Percentiles rank a stretch among this genome's conserved stretches.
These are phyloP conservation scores for Nebria brevicollis DNA, from an alignment of 2,888 invertebrate genomes.

Conservation along the genomic window DNA sequence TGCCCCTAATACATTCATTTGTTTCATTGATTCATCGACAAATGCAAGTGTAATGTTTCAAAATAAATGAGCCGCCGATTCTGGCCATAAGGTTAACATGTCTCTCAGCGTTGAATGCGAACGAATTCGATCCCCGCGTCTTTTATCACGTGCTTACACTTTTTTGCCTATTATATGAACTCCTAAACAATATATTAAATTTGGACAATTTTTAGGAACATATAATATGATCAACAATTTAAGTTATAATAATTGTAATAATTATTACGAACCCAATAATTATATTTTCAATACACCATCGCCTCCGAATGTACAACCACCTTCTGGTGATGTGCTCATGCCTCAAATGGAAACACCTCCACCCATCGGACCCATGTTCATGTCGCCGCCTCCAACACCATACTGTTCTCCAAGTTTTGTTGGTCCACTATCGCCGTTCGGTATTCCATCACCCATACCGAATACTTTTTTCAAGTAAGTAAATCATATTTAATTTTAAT, in stretches of 20 bases:
- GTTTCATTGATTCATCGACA: too few relatives aligned
- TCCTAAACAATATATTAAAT: neutral
- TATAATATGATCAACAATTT: slow-evolving; percentile 14
- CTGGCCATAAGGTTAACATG: too few relatives aligned
- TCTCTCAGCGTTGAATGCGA: too few relatives aligned
- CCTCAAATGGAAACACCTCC: slow-evolving; percentile 2
- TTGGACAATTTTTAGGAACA: slow-evolving; percentile 5
- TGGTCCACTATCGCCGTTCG: neutral
- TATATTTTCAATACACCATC: neutral
- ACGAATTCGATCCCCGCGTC: too few relatives aligned
- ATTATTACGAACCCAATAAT: neutral
- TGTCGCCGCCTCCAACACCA: neutral
- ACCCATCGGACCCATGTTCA: neutral
- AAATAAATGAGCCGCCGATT: too few relatives aligned
- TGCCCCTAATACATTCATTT: too few relatives aligned
- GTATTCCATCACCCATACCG: slow-evolving; percentile 6
- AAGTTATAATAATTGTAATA: slow-evolving; percentile 3
- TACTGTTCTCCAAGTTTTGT: neutral
- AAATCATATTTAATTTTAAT: neutral
- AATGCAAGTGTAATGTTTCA: too few relatives aligned
- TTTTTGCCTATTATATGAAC: too few relatives aligned
- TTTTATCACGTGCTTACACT: too few relatives aligned
- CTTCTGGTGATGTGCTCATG: neutral
- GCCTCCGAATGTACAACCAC: neutral
- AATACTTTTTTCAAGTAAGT: neutral